phyloP scores from a whole-genome alignment of 2,113 vertebrate species.

The Gymnocephalus cernua region DNA sequence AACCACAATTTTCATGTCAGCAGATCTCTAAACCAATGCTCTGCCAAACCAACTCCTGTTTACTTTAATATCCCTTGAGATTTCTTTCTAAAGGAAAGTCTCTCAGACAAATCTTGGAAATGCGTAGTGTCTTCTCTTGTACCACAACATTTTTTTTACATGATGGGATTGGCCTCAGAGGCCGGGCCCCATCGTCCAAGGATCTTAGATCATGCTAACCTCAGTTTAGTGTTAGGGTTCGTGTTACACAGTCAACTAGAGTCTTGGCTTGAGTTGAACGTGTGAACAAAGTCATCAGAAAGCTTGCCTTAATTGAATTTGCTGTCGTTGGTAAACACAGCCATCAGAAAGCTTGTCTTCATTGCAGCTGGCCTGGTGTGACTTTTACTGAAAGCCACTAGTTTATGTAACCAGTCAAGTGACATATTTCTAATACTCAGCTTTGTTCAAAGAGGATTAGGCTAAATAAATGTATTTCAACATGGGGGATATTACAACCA shows the following conservation, averaged over 20 bases:
- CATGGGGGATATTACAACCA: slow-evolving; percentile 12
- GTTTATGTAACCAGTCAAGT: slow-evolving; percentile 64
- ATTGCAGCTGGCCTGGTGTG: slow-evolving; percentile 70
- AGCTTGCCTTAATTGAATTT: slow-evolving; percentile 40
- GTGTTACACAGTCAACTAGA: slow-evolving; percentile 69
- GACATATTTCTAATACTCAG: slow-evolving; percentile 52
- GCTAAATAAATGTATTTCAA: slow-evolving; percentile 46
- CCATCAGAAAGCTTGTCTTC: slow-evolving; percentile 64
- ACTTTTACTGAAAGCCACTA: slow-evolving; percentile 63
- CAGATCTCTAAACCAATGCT: slow-evolving; percentile 41
- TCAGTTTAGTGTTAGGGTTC: slow-evolving; percentile 72
- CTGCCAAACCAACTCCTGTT: slow-evolving; percentile 71
- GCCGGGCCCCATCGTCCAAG: slow-evolving; percentile 70
- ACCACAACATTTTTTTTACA: slow-evolving; percentile 35
- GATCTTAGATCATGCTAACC: slow-evolving; percentile 66
- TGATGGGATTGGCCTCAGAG: slow-evolving; percentile 50
- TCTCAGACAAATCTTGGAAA: slow-evolving; percentile 46
- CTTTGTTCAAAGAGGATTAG: slow-evolving; percentile 65
- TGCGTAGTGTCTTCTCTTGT: slow-evolving; percentile 36
- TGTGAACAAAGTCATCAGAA: slow-evolving; percentile 70
- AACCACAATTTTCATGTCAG: slow-evolving; percentile 63
- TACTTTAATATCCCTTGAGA: slow-evolving; percentile 68
- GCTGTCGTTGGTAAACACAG: slow-evolving; percentile 36
- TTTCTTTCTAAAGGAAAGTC: slow-evolving; percentile 38
- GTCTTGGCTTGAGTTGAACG: slow-evolving; percentile 70